Percentiles rank a stretch among this genome's conserved stretches.
Evolutionary conservation across 2,113 vertebrate species (phyloP).

Genomic region (Amazona guildingii): DNA sequence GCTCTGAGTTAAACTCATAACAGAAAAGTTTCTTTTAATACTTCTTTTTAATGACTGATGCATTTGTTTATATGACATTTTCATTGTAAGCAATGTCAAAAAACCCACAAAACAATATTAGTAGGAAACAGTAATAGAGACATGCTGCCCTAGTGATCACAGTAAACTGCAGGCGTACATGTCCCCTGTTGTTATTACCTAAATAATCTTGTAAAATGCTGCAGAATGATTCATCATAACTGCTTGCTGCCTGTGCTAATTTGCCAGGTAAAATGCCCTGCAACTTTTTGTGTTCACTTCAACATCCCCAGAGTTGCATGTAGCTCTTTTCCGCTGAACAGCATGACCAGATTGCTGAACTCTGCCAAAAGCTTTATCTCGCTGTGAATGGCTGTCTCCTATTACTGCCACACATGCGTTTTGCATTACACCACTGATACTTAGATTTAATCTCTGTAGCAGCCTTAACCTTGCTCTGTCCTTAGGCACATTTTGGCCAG

Average conservation of each 20-base stretch:
- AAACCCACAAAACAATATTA: fast-evolving
- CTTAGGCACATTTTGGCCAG: background rate
- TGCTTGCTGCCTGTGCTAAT: background rate
- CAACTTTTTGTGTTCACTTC: background rate
- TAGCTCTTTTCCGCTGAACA: background rate
- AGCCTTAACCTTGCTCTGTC: background rate
- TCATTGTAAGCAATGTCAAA: background rate
- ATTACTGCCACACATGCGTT: background rate
- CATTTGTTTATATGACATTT: background rate
- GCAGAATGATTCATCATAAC: background rate
- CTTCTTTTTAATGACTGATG: background rate
- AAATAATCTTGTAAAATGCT: background rate
- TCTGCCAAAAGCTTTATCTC: background rate
- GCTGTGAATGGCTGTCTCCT: background rate
- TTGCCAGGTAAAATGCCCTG: background rate
- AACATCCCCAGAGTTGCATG: background rate
- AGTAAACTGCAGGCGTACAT: background rate
- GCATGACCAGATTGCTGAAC: background rate
- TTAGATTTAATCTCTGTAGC: background rate
- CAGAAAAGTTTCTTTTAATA: background rate
- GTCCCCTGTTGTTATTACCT: background rate
- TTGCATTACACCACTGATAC: background rate
- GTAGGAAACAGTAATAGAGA: background rate
- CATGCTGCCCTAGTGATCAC: background rate
- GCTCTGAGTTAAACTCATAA: background rate